Evolutionary conservation across 2,113 vertebrate species (phyloP), one percentile per base, ranked within the genome.

Genomic region (Plestiodon gilberti): DNA sequence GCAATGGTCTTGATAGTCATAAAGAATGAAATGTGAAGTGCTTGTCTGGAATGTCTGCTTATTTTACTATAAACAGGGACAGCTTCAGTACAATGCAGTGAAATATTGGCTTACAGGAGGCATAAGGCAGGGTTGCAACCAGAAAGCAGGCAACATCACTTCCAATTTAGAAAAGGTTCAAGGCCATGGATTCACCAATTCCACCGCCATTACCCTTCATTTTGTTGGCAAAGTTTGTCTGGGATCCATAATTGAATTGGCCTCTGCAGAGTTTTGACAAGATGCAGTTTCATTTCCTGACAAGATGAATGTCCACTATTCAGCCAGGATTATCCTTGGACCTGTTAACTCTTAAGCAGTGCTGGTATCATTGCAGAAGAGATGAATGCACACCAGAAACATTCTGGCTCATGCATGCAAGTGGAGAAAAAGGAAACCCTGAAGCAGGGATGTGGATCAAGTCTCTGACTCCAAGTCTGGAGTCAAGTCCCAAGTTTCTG

Each of bases 11-110:
- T 65, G 38, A 28, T 18, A 30, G 83, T 85, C 76, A 40, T 76
- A n/a, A 64, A 87, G 78, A 83, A 76, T 48, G 69, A 1, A 61
- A 64, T 87, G 92, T 82, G 25, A 83, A 69, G 8, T 5, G 71
- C 33, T 82, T 71, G 48, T 43, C 4, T 43, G n/a, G 48, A 55
- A 9, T 28, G 48, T 38, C 67, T 85, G n/a, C 62, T 86, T 85
- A 43, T 55, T 59, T 78, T 69, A 43, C 33, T 43, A 59, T 82
- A 55, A 81, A 70, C 55, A 71, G 35, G 33, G 74, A n/a, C 11
- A 87, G 38, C 55, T 87, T 84, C 88, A 48, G 62, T 77, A 35
- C 64, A 83, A 81, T 78, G 28, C 1, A 82, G 38, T 25, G 87
- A 55, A 78, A 71, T 70, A 15, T 20, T n/a, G 35, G 43, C 57